Evolutionary conservation across 64 coral and sea anemone genomes (phyloP), one percentile per base, ranked within the genome.

Genomic region (Orbicella faveolata): DNA sequence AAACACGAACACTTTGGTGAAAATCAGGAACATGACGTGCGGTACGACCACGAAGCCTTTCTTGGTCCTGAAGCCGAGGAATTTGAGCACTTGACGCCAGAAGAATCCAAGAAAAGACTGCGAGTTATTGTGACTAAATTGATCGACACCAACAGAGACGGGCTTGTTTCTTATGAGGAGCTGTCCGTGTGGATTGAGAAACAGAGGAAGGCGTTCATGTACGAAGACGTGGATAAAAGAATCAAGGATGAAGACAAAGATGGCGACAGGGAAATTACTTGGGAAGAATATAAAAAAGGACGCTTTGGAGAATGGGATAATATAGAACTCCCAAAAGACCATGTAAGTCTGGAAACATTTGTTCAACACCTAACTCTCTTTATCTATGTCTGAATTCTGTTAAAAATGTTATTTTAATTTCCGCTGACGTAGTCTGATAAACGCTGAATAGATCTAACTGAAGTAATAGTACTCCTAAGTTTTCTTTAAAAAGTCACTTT

Each of bases 171-270:
- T 10, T 35, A 88, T 8, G 79, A 90, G 1, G 97, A 99, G 36
- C 91, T 99, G 14, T 86, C 93, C 51, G 25, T 76, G 21, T 99
- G 97, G 97, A 99, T 99, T 39, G 91, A 99, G 5, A 93, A 93
- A 84, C 97, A 99, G 70, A 75, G 97, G 4, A 99, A 99, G 48
- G 88, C 94, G 17, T 99, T 99, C 14, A 99, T 99, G 97, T 99
- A 99, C 19, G 97, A 99, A 77, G 97, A 92, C 1, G 89, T 99
- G 9, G 94, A 96, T 21, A 89, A 99, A n/a, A 93, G 93, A 34
- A 99, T 99, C 34, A 73, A 87, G 4, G 59, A 86, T 9, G 93
- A 99, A 35, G 97, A 99, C 75, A 91, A 88, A 87, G 89, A 99
- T 79, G 92, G 90, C 19, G 94, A 99, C 39, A 61, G 94, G 5